Conservation (phyloP, 2,797 vertebrate species). For the Sylvilagus floridanus region DNA sequence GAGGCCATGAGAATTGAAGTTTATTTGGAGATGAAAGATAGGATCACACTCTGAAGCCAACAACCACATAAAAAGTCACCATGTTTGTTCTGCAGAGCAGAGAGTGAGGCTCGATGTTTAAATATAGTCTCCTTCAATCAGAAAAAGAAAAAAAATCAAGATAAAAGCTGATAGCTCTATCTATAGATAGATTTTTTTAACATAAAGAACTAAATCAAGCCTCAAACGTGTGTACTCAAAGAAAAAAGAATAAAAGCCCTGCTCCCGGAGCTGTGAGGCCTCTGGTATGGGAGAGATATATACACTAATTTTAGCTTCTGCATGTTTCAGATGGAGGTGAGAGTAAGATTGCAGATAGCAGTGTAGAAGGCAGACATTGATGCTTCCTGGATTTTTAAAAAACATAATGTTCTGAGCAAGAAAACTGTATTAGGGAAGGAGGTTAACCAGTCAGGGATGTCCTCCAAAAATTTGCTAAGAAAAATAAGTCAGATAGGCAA, state of each 20-base stretch:
- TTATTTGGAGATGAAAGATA: slow-evolving; percentile 65
- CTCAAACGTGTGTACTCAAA: slow-evolving; percentile 64
- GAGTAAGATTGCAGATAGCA: background rate
- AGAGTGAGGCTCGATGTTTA: slow-evolving; percentile 67
- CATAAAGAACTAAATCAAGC: slow-evolving; percentile 62
- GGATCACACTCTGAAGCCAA: background rate
- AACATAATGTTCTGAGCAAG: background rate
- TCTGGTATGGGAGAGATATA: background rate
- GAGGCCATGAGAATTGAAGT: slow-evolving; percentile 43
- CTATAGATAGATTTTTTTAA: slow-evolving; percentile 39
- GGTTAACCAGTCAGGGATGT: background rate
- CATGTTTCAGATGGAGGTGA: background rate
- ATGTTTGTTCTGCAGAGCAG: slow-evolving; percentile 35
- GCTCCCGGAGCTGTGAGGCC: background rate
- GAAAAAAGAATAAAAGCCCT: slow-evolving; percentile 37
- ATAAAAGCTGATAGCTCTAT: slow-evolving; percentile 59
- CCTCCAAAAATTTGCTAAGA: background rate
- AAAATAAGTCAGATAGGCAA: background rate
- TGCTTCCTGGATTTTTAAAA: background rate
- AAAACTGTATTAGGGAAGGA: background rate
- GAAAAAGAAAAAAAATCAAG: slow-evolving; percentile 42
- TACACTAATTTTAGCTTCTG: slow-evolving; percentile 38
- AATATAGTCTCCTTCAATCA: slow-evolving; percentile 48
- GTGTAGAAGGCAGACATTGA: background rate
- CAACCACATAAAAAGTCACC: slow-evolving; percentile 48